These are phyloP conservation scores for Dendrolimus kikuchii DNA, from an alignment of 1,140 invertebrate species.

Conservation along the genomic window DNA sequence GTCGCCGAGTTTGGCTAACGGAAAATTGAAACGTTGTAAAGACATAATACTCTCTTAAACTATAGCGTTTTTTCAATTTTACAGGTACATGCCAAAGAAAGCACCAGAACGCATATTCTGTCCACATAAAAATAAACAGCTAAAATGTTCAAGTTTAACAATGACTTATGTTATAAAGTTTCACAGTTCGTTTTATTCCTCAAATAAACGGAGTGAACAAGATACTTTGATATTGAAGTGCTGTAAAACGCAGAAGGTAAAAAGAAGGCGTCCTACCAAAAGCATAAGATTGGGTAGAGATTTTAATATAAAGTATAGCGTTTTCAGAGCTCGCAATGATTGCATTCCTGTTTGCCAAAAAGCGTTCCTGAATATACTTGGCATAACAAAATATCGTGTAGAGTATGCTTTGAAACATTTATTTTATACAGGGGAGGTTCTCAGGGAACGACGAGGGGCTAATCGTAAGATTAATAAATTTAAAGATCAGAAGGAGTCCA, in stretches of 20 bases:
- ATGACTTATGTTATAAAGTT: conserved; percentile 11
- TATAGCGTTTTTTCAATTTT: conserved; percentile 12
- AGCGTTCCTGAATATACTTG: conserved; percentile 19
- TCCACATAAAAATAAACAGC: conserved; percentile 15
- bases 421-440: conserved; percentile 16
- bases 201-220: conserved; percentile 10
- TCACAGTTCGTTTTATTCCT: conserved; percentile 9
- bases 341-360: conserved; percentile 19
- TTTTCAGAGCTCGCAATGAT: conserved; percentile 19
- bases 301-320: conserved; percentile 17
- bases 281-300: conserved; percentile 15
- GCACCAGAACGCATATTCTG: conserved; percentile 13
- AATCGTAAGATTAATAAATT: conserved; percentile 21
- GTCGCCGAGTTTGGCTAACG: conserved; percentile 14
- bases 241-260: conserved; percentile 14
- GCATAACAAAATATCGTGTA: conserved; percentile 20
- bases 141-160: conserved; percentile 16
- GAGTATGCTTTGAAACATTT: too few relatives aligned
- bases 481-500: conserved; percentile 20
- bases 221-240: conserved; percentile 13
- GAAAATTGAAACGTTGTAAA: conserved; percentile 15
- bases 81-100: conserved; percentile 16
- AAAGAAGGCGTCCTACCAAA: conserved; percentile 17
- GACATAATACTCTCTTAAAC: conserved; percentile 13
- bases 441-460: conserved; percentile 13